phyloP scores from a whole-genome alignment of 2,797 vertebrate genomes.

The Vireo griseus region DNA sequence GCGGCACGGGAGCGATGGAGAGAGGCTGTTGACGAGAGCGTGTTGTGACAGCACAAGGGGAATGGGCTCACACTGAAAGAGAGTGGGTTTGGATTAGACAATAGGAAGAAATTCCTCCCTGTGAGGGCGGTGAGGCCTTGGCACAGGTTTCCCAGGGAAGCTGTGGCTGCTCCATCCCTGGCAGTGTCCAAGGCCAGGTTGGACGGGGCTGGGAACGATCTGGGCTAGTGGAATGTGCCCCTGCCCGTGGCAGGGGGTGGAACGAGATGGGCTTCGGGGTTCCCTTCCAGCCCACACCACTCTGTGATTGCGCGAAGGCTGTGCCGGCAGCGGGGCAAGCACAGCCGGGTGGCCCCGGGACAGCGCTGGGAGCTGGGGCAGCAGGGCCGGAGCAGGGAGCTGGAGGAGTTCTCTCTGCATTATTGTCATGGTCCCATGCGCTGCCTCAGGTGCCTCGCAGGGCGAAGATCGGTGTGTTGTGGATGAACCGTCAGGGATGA shows the following conservation, averaged over 20 bases:
- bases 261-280: background rate
- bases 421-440: rapidly evolving
- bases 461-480: rapidly evolving
- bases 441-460: rapidly evolving
- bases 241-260: background rate
- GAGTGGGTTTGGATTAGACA: background rate
- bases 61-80: background rate
- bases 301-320: rapidly evolving
- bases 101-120: background rate
- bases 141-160: rapidly evolving
- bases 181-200: background rate
- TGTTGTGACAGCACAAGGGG: background rate
- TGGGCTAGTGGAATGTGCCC: rapidly evolving
- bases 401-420: rapidly evolving
- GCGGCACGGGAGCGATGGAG: background rate
- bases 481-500: rapidly evolving
- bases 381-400: background rate
- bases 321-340: rapidly evolving
- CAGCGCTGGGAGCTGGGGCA: background rate
- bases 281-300: rapidly evolving
- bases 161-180: background rate
- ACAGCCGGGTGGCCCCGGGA: background rate
- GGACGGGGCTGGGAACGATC: background rate
- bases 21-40: background rate
- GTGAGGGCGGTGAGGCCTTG: background rate